Conservation (phyloP, 2,113 vertebrate genomes). For the Pantherophis guttatus region DNA sequence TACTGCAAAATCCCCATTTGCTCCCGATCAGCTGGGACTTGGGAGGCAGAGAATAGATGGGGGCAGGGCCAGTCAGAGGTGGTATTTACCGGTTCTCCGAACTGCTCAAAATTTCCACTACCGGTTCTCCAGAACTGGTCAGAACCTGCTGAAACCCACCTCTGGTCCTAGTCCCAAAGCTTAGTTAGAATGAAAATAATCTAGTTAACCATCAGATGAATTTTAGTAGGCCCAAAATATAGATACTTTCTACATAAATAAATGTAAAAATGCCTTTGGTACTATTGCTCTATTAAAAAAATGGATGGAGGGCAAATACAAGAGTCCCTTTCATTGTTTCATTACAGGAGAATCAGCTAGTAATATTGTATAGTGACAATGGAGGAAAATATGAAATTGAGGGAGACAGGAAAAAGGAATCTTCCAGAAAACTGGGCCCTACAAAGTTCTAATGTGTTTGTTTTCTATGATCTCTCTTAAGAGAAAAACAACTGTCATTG, state of each 20-base stretch:
- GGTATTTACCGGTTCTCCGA: too few species aligned
- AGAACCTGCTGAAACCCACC: too few species aligned
- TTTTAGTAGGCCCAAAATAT: background rate
- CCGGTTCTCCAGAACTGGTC: too few species aligned
- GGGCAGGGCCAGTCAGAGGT: too few species aligned
- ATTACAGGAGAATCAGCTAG: background rate
- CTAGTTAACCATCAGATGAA: background rate
- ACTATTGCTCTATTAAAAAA: background rate
- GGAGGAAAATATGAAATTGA: background rate
- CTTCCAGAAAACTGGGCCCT: background rate
- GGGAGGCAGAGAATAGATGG: too few species aligned
- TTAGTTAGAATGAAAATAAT: slow-evolving; percentile 8
- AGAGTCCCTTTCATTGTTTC: background rate
- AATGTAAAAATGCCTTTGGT: background rate
- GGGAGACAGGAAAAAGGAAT: too few species aligned
- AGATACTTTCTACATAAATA: background rate
- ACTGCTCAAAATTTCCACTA: too few species aligned
- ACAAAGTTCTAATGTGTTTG: background rate
- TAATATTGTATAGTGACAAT: background rate
- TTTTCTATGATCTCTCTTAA: background rate
- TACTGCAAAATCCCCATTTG: too few species aligned
- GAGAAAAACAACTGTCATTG: background rate
- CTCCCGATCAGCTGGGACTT: too few species aligned
- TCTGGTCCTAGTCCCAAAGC: background rate
- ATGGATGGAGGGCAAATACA: background rate